Evolutionary conservation across 1,140 invertebrate species (phyloP).

Genomic region (Reticulitermes speratus): DNA sequence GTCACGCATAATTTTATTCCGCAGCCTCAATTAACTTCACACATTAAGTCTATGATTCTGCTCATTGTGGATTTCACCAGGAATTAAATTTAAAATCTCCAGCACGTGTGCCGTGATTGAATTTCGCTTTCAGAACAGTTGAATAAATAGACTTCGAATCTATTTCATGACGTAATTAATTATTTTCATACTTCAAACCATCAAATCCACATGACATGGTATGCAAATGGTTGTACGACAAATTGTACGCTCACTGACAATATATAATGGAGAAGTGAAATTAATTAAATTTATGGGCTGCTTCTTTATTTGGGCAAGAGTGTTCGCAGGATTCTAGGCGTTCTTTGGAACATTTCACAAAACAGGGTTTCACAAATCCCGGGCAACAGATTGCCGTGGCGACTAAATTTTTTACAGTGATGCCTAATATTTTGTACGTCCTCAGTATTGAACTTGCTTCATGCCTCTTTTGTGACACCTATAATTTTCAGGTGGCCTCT

Average conservation of each 20-base stretch:
- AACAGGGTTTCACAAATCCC: too few relatives aligned
- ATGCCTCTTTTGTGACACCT: too few relatives aligned
- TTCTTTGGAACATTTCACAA: too few relatives aligned
- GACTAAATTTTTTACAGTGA: too few relatives aligned
- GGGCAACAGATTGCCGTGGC: too few relatives aligned
- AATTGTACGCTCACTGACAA: not conserved
- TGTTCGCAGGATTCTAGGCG: too few relatives aligned
- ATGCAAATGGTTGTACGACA: not conserved
- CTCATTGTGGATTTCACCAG: not conserved
- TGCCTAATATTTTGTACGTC: too few relatives aligned
- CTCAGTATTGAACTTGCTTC: too few relatives aligned
- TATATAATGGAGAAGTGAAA: not conserved
- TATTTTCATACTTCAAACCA: not conserved
- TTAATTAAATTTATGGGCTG: not conserved
- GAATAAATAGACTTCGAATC: not conserved
- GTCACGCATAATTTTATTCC: not conserved
- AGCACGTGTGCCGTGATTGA: not conserved
- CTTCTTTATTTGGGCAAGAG: too few relatives aligned
- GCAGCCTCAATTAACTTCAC: not conserved
- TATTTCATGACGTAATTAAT: constrained; percentile 14
- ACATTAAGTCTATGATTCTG: not conserved
- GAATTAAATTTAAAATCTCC: not conserved
- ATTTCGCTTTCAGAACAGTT: not conserved
- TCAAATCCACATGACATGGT: not conserved
- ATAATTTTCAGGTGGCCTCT: too few relatives aligned